Evolutionary conservation across 2,888 invertebrate genomes (phyloP).

Genomic region (Rutpela maculata): DNA sequence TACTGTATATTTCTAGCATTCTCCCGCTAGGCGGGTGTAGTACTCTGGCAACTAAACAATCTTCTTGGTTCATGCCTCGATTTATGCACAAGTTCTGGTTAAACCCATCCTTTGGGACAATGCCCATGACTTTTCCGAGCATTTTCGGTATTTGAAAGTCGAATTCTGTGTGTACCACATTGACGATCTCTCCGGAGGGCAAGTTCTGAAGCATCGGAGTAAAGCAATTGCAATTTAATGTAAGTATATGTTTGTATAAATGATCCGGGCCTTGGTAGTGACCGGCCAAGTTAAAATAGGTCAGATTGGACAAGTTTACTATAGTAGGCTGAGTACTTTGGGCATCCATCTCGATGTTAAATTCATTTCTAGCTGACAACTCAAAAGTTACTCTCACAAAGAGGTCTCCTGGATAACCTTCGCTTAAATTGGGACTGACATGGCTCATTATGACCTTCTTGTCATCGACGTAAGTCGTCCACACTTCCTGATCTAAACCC

Average conservation of each 20-base stretch:
- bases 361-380: slow-evolving; percentile 83
- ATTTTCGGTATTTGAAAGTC: slow-evolving; percentile 83
- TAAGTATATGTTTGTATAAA: slow-evolving; percentile 82
- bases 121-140: slow-evolving; percentile 80
- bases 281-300: slow-evolving; percentile 93
- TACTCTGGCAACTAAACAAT: slow-evolving; percentile 80
- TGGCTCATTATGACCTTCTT: slow-evolving; percentile 83
- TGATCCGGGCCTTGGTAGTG: slow-evolving; percentile 83
- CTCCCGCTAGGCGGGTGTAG: slow-evolving; percentile 83
- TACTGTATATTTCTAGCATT: slow-evolving; percentile 86
- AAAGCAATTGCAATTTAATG: slow-evolving; percentile 85
- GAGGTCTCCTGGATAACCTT: slow-evolving; percentile 92
- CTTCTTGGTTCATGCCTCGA: slow-evolving; percentile 76
- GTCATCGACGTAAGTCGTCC: slow-evolving; percentile 76
- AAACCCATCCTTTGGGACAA: slow-evolving; percentile 82
- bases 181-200: slow-evolving; percentile 84
- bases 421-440: slow-evolving; percentile 84
- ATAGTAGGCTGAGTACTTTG: slow-evolving; percentile 85
- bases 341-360: slow-evolving; percentile 86
- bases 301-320: slow-evolving; percentile 89
- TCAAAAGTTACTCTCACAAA: slow-evolving; percentile 82
- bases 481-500: slow-evolving; percentile 60
- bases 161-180: slow-evolving; percentile 82
- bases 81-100: slow-evolving; percentile 89
- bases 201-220: slow-evolving; percentile 81